Percentiles rank a stretch among this genome's conserved stretches.
Evolutionary conservation across 2,797 vertebrate genomes (phyloP).

Genomic region (Potorous gilbertii): DNA sequence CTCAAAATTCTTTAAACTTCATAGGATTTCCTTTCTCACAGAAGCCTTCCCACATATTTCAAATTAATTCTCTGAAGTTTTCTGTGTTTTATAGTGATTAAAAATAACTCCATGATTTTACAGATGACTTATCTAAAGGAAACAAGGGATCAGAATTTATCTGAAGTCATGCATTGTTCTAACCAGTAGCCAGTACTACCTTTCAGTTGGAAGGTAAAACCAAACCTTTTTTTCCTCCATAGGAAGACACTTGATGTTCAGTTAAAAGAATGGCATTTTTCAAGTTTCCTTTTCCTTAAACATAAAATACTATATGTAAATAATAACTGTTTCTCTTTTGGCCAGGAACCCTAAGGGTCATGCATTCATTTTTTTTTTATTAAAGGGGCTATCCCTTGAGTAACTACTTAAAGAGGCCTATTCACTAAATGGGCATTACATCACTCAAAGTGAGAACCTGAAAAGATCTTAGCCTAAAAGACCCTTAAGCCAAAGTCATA

Average conservation of each 20-base stretch:
- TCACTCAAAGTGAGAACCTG: too few relatives aligned
- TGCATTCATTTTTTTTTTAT: too few relatives aligned
- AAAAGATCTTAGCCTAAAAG: too few relatives aligned
- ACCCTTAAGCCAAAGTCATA: too few relatives aligned
- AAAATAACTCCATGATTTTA: constrained; percentile 32
- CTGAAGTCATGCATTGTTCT: neutral
- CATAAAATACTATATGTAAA: neutral
- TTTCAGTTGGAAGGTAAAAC: neutral
- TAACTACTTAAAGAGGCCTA: too few relatives aligned
- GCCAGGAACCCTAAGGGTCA: too few relatives aligned
- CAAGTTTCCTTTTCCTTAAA: neutral
- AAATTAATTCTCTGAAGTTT: constrained; percentile 26
- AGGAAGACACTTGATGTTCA: neutral
- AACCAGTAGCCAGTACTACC: neutral
- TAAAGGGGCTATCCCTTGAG: too few relatives aligned
- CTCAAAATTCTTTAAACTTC: constrained; percentile 42
- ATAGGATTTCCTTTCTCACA: constrained; percentile 37
- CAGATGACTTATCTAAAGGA: neutral
- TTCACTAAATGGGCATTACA: too few relatives aligned
- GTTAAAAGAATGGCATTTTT: neutral
- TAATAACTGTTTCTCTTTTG: too few relatives aligned
- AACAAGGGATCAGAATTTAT: constrained; percentile 6
- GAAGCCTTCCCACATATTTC: neutral
- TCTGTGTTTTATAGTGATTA: neutral
- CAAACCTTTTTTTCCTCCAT: neutral